A percentile compares a stretch with the other conserved stretches of the same genome.
Conservation (phyloP, 2,888 invertebrate genomes). For the Agonum fuliginosum region DNA sequence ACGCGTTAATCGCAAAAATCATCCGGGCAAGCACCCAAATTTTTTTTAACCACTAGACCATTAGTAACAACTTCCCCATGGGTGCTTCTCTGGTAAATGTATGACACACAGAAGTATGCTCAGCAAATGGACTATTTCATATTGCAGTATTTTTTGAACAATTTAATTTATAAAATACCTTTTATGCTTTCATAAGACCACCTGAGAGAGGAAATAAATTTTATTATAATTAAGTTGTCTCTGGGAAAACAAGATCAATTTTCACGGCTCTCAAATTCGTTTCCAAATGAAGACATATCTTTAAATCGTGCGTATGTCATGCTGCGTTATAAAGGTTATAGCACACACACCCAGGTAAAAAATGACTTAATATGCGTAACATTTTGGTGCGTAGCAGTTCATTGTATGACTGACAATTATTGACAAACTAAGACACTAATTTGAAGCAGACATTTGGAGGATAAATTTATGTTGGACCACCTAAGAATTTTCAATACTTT, state of each 20-base stretch:
- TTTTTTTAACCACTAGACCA: too few relatives aligned
- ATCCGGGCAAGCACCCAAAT: too few relatives aligned
- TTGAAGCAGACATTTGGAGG: neutral
- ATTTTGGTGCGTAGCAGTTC: neutral
- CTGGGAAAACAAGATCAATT: conserved; percentile 16
- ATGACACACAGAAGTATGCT: too few relatives aligned
- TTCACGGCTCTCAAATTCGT: conserved; percentile 18
- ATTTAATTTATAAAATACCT: too few relatives aligned
- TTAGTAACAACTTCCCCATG: too few relatives aligned
- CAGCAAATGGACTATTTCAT: too few relatives aligned
- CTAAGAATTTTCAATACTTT: neutral
- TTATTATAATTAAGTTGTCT: conserved; percentile 24
- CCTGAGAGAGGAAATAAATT: neutral
- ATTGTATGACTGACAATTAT: neutral
- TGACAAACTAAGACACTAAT: neutral
- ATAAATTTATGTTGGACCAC: neutral
- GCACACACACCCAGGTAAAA: neutral
- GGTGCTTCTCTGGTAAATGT: too few relatives aligned
- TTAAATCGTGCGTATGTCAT: neutral
- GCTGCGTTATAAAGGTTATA: neutral
- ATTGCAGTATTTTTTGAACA: too few relatives aligned
- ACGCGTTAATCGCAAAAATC: too few relatives aligned
- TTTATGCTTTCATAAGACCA: neutral
- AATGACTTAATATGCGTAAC: neutral
- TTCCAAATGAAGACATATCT: conserved; percentile 14